Evolutionary conservation across 1,140 invertebrate genomes (phyloP), one percentile per base, ranked within the genome.

Genomic region (Drosophila miranda): DNA sequence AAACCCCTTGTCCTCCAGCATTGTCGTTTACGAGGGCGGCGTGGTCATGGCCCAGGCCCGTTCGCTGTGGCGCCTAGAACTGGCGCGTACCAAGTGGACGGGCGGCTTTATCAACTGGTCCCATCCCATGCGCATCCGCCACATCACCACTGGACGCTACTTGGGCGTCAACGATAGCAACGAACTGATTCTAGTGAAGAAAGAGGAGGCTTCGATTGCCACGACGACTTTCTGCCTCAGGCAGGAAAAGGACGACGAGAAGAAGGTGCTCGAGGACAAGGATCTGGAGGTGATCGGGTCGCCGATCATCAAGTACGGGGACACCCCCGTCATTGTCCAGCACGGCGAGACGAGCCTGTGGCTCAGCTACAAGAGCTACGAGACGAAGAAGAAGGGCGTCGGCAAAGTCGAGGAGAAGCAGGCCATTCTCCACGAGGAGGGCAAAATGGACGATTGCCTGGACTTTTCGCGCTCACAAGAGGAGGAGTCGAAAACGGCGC

Each of bases 361-460:
- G 99, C 94, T 99, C 11, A 99, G 98, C 43, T 99, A 99, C 91
- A 98, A 97, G 92, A 91, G 84, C 76, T 99, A 98, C 90, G 99
- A 99, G 92, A 99, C 98, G 5, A 99, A 99, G 91, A 99, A 99
- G 92, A 98, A 99, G 92, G 99, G 99, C 28, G 95, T 99, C 0
- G 99, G 99, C 34, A 98, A 99, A 93, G 98, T 99, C 0, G 99
- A 99, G 92, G 98, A 99, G 92, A 99, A 99, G 89, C 98, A 99
- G 92, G 98, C 98, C 0, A 96, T 99, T 34, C 94, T 99, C 13
- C 96, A 99, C 90, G 98, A 99, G 91, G 99, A 99, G 93, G 99
- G 99, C 45, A 99, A 99, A 93, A 99, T 99, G 99, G 99, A 99
- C 91, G 99, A 99, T 92, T 99, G 98, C 6, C 93, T 99, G 21